Conservation (phyloP, 2,113 vertebrate genomes). For the Grallaria varia region DNA sequence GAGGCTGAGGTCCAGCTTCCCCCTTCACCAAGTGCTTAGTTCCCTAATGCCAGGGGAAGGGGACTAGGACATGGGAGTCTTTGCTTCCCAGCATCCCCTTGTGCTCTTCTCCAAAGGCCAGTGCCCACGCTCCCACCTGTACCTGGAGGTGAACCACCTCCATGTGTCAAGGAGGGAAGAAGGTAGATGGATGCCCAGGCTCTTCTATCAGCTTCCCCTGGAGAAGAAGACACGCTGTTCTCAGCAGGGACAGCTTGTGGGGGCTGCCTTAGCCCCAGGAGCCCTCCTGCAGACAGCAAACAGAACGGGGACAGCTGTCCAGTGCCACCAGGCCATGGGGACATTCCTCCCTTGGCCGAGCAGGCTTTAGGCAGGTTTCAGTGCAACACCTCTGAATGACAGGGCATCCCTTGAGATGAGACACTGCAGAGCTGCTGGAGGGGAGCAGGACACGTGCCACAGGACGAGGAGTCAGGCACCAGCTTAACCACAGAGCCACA, state of each 20-base stretch:
- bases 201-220: rapidly evolving
- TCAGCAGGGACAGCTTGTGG: rapidly evolving
- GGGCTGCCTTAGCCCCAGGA: background rate
- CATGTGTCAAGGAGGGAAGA: background rate
- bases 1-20: background rate
- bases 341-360: background rate
- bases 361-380: background rate
- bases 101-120: background rate
- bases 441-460: background rate
- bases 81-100: background rate
- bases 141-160: background rate
- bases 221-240: background rate
- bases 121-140: rapidly evolving
- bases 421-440: background rate
- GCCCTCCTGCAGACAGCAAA: background rate
- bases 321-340: background rate
- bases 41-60: background rate
- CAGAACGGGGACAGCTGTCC: rapidly evolving
- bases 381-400: background rate
- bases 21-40: no score
- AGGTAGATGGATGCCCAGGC: rapidly evolving
- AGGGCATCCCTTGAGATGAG: background rate
- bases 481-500: background rate
- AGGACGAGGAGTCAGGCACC: background rate
- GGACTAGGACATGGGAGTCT: background rate